Evolutionary conservation across 1,140 invertebrate genomes (phyloP), one percentile per base, ranked within the genome.

Genomic region (Ctenoplectra terminalis): DNA sequence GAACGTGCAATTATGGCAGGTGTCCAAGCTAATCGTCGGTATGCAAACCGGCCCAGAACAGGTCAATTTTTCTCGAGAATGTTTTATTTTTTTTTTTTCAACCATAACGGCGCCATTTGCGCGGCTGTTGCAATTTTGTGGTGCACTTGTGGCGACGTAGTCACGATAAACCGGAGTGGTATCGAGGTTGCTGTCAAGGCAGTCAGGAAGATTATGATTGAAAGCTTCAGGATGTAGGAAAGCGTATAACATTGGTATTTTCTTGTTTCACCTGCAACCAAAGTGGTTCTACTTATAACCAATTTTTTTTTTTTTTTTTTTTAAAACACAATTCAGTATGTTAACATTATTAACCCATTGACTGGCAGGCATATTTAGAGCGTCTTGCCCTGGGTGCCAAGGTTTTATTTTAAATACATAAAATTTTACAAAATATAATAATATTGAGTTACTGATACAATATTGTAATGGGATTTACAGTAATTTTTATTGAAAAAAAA

Each of bases 111-210:
- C 13, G 50, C 48, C 48, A 37, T 43, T 73, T 34, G 29, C 58
- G 37, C 37, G 54, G 43, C 15, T 26, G 29, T 43, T 31, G 58
- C 34, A 82, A 66, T 74, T 50, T 61, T 40, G 23, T 31, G 4
- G n/a, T 60, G 23, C 5, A 50, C 11, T 43, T 43, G 20, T 54
- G 0, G 46, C 20, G 46, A 69, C 20, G 8, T 3, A 34, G 58
- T 37, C 9, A 13, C 37, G 26, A 79, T 29, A 54, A 76, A 66
- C n/a, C n/a, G n/a, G 2, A 23, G n/a, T 46, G 46, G 23, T 43
- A 78, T 79, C 48, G 67, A 84, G 73, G 29, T 79, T 72, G 74
- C 40, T 78, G 63, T 63, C 34, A 80, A 83, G 83, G 63, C 26
- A 85, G 54, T 60, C 17, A 40, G 31, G 64, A 66, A 67, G 37